Conservation (phyloP, 1,140 invertebrate genomes). For the Heliconius himera region DNA sequence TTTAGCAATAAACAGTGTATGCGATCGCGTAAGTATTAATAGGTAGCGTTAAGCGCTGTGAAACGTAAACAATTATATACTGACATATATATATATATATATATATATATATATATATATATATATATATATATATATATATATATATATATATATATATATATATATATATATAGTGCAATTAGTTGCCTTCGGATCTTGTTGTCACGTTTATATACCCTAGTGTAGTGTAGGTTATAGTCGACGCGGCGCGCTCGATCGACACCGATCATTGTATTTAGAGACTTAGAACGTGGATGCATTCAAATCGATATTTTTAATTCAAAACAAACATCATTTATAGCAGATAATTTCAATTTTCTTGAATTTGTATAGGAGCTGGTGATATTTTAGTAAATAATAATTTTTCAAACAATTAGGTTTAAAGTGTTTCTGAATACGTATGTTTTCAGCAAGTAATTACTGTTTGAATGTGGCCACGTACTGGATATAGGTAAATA, state of each 20-base stretch:
- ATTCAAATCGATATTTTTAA: neutral
- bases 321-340: neutral
- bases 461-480: neutral
- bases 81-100: too few relatives aligned
- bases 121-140: too few relatives aligned
- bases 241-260: constrained; percentile 31
- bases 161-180: constrained; percentile 51
- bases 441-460: neutral
- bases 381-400: neutral
- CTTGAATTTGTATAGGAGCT: neutral
- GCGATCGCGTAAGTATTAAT: constrained; percentile 40
- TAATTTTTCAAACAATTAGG: neutral
- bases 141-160: too few relatives aligned
- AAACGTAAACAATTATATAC: constrained; percentile 44
- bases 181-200: constrained; percentile 54
- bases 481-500: neutral
- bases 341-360: neutral
- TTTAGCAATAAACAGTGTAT: constrained; percentile 11
- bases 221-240: constrained; percentile 35
- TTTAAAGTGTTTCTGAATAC: constrained; percentile 1
- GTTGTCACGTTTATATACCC: constrained; percentile 52
- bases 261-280: neutral
- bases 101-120: too few relatives aligned
- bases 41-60: constrained; percentile 42
- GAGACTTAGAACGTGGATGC: neutral